Evolutionary conservation across 30 jellyfish, hydroid and myxozoan genomes (phyloP).

Genomic region (Aurelia coerulea): DNA sequence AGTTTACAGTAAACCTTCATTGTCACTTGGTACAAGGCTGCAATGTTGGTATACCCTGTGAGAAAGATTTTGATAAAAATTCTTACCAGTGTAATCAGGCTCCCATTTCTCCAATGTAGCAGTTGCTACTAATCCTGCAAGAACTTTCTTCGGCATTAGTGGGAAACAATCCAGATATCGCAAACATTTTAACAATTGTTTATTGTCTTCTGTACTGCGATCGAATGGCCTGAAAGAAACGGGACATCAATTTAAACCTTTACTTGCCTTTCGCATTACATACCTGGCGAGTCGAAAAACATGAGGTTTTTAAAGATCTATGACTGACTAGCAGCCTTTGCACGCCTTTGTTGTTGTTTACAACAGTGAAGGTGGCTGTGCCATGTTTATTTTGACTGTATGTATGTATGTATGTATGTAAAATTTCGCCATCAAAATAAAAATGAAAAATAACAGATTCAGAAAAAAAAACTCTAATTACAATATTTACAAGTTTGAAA

Average conservation of each 20-base stretch:
- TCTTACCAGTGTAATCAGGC: constrained; percentile 46
- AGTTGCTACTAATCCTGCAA: constrained; percentile 42
- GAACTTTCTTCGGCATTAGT: constrained; percentile 46
- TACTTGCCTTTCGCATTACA: too few species aligned
- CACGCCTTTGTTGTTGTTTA: too few species aligned
- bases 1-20: neutral
- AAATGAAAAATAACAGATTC: too few species aligned
- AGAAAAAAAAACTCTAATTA: too few species aligned
- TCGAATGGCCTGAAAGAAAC: constrained; percentile 41
- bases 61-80: neutral
- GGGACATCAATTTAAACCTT: neutral
- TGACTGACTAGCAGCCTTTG: too few species aligned
- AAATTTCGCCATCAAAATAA: too few species aligned
- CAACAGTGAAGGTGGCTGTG: too few species aligned
- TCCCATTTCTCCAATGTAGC: constrained; percentile 70
- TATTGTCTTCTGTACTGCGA: constrained; percentile 43
- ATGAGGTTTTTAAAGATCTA: too few species aligned
- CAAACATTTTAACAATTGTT: constrained; percentile 22
- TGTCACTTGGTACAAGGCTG: neutral
- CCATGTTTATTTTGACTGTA: too few species aligned
- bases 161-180: constrained; percentile 40
- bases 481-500: too few species aligned
- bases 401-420: too few species aligned
- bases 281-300: too few species aligned
- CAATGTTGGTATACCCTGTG: neutral